These are phyloP conservation scores for Spheniscus humboldti DNA, from an alignment of 2,797 vertebrate species.

Conservation along the genomic window DNA sequence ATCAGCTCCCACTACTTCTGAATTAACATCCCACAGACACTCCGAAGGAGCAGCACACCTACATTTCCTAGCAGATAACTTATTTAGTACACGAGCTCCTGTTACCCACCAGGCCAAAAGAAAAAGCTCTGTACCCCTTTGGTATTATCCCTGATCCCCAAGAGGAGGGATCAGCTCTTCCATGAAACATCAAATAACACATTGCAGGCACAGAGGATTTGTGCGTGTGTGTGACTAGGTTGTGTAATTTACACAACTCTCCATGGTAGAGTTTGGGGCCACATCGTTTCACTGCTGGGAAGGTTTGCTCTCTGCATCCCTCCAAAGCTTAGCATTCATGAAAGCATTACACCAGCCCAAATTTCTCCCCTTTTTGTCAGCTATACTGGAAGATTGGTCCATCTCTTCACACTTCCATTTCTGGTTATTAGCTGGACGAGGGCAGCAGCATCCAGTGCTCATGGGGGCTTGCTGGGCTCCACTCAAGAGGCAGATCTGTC, in stretches of 20 bases:
- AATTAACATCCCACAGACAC: conserved; percentile 62
- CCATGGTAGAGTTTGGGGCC: neutral
- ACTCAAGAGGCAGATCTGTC: neutral
- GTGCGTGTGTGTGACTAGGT: conserved; percentile 31
- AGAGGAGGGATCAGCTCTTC: conserved; percentile 48
- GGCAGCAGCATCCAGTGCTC: neutral
- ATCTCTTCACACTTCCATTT: neutral
- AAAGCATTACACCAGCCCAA: neutral
- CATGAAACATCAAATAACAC: conserved; percentile 58
- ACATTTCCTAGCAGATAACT: conserved; percentile 57
- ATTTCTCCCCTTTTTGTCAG: neutral
- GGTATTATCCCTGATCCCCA: conserved; percentile 56
- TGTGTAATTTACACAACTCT: neutral
- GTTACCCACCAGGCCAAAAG: conserved; percentile 57
- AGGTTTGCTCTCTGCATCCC: neutral
- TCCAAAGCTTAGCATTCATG: neutral
- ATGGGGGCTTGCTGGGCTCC: neutral
- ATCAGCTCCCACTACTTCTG: conserved; percentile 49
- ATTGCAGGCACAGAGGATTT: conserved; percentile 23
- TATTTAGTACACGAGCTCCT: conserved; percentile 50
- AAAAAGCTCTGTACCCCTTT: conserved; percentile 45
- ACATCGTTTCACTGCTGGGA: neutral
- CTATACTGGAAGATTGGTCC: neutral
- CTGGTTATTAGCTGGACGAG: neutral
- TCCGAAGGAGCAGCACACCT: conserved; percentile 31